Base-by-base conservation (phyloP, 1,140 invertebrate genomes). In the Teleogryllus occipitalis region DNA sequence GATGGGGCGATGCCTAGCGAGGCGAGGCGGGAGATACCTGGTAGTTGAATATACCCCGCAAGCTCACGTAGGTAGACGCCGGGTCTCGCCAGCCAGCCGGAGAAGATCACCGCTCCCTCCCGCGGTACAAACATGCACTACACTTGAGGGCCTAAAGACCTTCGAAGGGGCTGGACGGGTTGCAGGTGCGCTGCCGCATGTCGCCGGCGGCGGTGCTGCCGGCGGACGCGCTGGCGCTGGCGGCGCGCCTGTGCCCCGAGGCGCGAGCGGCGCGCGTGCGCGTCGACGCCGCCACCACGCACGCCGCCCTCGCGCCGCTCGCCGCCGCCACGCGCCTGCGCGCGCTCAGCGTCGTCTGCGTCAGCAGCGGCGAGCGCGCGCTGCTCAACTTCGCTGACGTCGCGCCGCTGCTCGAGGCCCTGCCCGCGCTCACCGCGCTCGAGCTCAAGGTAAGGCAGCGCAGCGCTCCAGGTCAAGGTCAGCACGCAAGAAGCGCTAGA, bases 311-410 rank as follows among this genome's bases (percentile, higher is more conserved):
- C 6, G 76, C 75, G 8, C 82, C 83, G 0, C 81, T 85, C 10
- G 77, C 77, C 46, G 49, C 14, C 4, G 74, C 84, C 47, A 76
- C 77, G 15, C 79, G 75, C 49, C n/a, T 85, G 10, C 80, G 79
- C 22, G 82, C 82, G 48, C 79, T 85, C 2, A 85, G 83, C 78
- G 82, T 82, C 2, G 84, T 85, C 12, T 84, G 84, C 75, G 84
- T 85, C 6, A 82, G 83, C 3, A 83, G 82, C 54, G 84, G 84
- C 12, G 83, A 84, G 80, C 74, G 84, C 18, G 76, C 80, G 39
- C 79, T 82, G 3, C 80, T 84, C 7, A 83, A 84, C 80, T 85
- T 85, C 77, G 75, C 78, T 10, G 84, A 85, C 79, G 81, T 85
- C 12, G 54, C 80, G 7, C 82, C 82, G 0, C 75, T 84, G 7